Conservation (phyloP, 2,888 invertebrate species). For the Crioceris asparagi region DNA sequence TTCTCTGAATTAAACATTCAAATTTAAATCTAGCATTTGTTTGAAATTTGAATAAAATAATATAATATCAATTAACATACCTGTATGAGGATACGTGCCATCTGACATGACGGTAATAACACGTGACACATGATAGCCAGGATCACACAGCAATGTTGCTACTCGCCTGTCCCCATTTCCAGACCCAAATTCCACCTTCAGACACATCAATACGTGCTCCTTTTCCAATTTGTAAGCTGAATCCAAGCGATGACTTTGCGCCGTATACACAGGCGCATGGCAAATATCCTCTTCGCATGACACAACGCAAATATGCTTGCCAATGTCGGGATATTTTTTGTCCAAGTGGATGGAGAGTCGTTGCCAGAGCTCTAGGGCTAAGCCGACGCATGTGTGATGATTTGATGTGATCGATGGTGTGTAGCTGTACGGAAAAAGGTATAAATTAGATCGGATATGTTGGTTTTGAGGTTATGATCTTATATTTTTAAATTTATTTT, state of each 20-base stretch:
- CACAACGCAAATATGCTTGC: slow-evolving; percentile 57
- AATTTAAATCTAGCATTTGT: too few species aligned
- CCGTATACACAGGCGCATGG: slow-evolving; percentile 48
- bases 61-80: too few species aligned
- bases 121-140: slow-evolving; percentile 82
- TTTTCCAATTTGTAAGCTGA: slow-evolving; percentile 60
- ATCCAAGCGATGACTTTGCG: slow-evolving; percentile 46
- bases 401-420: slow-evolving; percentile 64
- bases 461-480: too few species aligned
- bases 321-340: slow-evolving; percentile 56
- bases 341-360: slow-evolving; percentile 48
- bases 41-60: too few species aligned
- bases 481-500: too few species aligned
- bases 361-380: slow-evolving; percentile 69
- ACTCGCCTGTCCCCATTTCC: too few species aligned
- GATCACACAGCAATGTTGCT: slow-evolving; percentile 76
- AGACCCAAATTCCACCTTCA: slow-evolving; percentile 60
- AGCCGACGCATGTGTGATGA: slow-evolving; percentile 81
- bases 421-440: slow-evolving; percentile 39
- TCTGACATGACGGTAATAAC: slow-evolving; percentile 83
- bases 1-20: too few species aligned
- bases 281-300: slow-evolving; percentile 82
- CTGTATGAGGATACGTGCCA: slow-evolving; percentile 75
- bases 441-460: not conserved
- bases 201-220: slow-evolving; percentile 76